Percentiles rank a stretch among this genome's conserved stretches.
These are phyloP conservation scores for Cerceris rybyensis DNA, from an alignment of 2,888 invertebrate species.

Conservation along the genomic window DNA sequence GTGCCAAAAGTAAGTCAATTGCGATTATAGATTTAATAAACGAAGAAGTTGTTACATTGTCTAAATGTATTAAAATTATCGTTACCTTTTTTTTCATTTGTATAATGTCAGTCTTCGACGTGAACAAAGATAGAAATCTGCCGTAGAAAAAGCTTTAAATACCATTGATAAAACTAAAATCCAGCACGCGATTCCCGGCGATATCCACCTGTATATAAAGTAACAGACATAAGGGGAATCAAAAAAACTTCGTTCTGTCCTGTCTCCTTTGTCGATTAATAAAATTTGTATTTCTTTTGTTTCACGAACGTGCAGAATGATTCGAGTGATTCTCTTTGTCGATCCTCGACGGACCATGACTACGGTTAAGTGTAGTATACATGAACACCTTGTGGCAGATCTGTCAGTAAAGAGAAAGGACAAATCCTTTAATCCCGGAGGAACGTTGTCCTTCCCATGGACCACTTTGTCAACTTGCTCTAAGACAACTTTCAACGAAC, in stretches of 20 bases:
- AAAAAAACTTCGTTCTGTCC: slow-evolving; percentile 35
- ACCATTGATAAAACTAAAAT: too few relatives aligned
- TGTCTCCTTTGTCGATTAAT: slow-evolving; percentile 70
- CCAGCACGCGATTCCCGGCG: neutral
- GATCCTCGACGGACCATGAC: slow-evolving; percentile 44
- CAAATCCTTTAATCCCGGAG: slow-evolving; percentile 60
- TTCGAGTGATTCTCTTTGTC: slow-evolving; percentile 40
- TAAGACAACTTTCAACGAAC: slow-evolving; percentile 44
- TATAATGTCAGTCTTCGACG: too few relatives aligned
- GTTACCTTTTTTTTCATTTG: too few relatives aligned
- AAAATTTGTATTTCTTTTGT: slow-evolving; percentile 73
- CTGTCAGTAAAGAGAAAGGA: slow-evolving; percentile 22
- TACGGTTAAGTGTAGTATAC: slow-evolving; percentile 18
- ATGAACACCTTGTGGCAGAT: slow-evolving; percentile 11
- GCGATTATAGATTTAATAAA: too few relatives aligned
- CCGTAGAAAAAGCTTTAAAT: too few relatives aligned
- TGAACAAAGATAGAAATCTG: too few relatives aligned
- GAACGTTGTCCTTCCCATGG: slow-evolving; percentile 54
- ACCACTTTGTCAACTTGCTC: slow-evolving; percentile 53
- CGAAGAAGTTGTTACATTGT: too few relatives aligned
- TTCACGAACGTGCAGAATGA: slow-evolving; percentile 68
- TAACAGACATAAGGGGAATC: neutral
- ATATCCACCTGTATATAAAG: neutral
- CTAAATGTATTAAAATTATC: too few relatives aligned
- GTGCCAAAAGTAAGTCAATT: too few relatives aligned